Percentiles rank a stretch among this genome's conserved stretches.
Evolutionary conservation across 2,797 vertebrate genomes (phyloP).

Genomic region (Fratercula arctica): DNA sequence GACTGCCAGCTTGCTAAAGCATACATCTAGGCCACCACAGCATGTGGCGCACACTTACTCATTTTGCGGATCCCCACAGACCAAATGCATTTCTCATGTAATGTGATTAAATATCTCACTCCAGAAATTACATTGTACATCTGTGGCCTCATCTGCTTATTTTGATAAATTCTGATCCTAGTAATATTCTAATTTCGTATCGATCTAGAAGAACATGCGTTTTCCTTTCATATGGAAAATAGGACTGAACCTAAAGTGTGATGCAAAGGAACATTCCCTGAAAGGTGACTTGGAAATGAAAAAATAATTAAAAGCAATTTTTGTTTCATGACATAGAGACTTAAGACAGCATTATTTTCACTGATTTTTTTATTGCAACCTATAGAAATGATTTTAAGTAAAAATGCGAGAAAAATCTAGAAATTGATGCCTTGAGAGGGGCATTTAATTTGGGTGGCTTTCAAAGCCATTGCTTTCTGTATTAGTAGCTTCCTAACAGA

Average conservation of each 20-base stretch:
- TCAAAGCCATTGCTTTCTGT: background rate
- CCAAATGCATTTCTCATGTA: background rate
- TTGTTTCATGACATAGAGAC: background rate
- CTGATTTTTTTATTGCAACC: background rate
- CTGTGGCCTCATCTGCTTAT: background rate
- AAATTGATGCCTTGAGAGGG: background rate
- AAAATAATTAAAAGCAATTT: background rate
- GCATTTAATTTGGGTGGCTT: background rate
- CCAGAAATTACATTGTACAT: background rate
- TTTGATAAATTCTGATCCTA: background rate
- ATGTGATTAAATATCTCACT: background rate
- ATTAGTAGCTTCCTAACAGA: background rate
- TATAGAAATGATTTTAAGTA: background rate
- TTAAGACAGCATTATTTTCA: background rate
- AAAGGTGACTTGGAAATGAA: background rate
- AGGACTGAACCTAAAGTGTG: background rate
- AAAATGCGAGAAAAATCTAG: background rate
- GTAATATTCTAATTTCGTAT: background rate
- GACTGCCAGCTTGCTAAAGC: background rate
- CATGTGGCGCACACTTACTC: background rate
- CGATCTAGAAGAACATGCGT: background rate
- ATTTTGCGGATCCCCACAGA: background rate
- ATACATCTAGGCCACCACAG: background rate
- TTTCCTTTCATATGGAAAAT: background rate
- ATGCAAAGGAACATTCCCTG: background rate